Percentiles rank a stretch among this genome's conserved stretches.
Conservation (phyloP, 2,888 invertebrate species). For the Cataglyphis rosenhaueri region DNA sequence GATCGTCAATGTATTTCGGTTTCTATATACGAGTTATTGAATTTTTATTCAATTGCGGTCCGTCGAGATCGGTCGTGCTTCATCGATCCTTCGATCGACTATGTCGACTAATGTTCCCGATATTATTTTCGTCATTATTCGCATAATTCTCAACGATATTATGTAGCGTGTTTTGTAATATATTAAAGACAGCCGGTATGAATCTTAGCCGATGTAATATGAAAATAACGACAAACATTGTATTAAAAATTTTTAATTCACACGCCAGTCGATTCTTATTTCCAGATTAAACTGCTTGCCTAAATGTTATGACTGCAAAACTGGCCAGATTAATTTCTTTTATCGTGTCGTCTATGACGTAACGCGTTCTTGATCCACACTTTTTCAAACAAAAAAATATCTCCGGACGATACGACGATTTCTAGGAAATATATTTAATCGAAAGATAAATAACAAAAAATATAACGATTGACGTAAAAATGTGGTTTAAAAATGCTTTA, state of each 20-base stretch:
- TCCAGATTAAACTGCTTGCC: neutral
- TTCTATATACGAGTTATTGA: neutral
- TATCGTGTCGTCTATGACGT: neutral
- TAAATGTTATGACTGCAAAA: neutral
- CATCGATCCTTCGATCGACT: constrained; percentile 64
- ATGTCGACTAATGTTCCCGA: neutral
- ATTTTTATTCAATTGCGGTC: constrained; percentile 48
- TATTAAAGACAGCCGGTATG: neutral
- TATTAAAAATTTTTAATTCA: constrained; percentile 8
- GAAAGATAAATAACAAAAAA: neutral
- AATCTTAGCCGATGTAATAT: neutral
- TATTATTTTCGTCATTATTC: neutral
- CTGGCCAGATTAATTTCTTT: neutral
- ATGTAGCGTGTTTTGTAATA: neutral
- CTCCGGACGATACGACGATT: neutral
- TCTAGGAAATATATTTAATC: neutral
- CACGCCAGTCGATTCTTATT: neutral
- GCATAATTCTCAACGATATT: constrained; percentile 5
- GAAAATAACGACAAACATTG: neutral
- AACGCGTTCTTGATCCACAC: neutral
- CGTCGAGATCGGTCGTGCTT: constrained; percentile 64
- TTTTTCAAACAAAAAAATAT: constrained; percentile 8
- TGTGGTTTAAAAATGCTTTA: neutral
- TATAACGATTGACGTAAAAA: neutral
- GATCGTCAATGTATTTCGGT: neutral